These are phyloP conservation scores for Pseudopodoces humilis DNA, from an alignment of 2,113 vertebrate species.

Conservation along the genomic window DNA sequence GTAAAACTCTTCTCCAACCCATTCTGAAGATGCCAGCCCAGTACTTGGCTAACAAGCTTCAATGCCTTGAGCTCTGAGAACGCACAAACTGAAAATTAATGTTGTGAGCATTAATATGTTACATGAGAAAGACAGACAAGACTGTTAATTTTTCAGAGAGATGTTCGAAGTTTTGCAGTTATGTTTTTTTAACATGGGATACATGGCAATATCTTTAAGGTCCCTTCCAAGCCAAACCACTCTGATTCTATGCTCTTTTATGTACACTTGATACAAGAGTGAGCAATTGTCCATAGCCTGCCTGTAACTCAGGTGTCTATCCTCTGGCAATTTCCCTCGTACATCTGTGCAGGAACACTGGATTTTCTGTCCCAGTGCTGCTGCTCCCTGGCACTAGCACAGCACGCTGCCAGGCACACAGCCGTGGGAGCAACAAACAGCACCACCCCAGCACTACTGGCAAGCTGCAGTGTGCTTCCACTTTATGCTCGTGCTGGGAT, in stretches of 20 bases:
- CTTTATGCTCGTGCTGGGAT: accelerated
- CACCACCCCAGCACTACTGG: background rate
- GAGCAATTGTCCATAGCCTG: background rate
- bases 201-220: background rate
- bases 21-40: background rate
- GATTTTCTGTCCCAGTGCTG: background rate
- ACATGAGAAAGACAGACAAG: background rate
- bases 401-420: background rate
- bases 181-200: background rate
- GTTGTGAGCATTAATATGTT: background rate
- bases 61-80: background rate
- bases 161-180: background rate
- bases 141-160: background rate
- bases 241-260: background rate
- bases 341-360: background rate
- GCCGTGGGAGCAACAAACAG: background rate
- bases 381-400: background rate
- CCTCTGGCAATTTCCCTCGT: background rate
- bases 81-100: background rate
- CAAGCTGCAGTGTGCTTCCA: background rate
- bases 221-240: background rate
- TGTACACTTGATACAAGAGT: accelerated
- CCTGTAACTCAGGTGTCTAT: background rate
- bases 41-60: background rate
- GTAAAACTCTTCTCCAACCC: background rate